phyloP scores from a whole-genome alignment of 2,797 vertebrate species.

The Helarctos malayanus region DNA sequence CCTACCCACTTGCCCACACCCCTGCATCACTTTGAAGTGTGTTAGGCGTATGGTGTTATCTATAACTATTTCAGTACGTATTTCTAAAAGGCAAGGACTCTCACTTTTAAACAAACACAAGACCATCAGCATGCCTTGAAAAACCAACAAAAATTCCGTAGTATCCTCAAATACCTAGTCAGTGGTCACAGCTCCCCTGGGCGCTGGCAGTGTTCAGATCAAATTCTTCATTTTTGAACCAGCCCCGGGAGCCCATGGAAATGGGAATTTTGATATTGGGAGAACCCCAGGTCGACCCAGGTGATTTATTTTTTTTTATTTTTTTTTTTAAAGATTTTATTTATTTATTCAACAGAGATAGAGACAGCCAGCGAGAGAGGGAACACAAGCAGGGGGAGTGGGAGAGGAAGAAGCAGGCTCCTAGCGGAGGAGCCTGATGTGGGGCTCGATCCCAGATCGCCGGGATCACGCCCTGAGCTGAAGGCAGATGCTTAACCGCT shows the following conservation, averaged over 20 bases:
- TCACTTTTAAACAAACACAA: neutral
- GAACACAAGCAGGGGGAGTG: no score
- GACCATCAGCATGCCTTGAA: neutral
- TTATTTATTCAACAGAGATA: no score
- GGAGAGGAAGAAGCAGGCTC: no score
- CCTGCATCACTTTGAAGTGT: neutral
- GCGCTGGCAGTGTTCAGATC: neutral
- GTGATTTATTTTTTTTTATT: no score
- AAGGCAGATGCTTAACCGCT: no score
- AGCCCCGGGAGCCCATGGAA: neutral
- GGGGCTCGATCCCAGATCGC: no score
- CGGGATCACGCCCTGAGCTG: no score
- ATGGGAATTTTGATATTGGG: neutral
- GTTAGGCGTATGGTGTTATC: neutral
- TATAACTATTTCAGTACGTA: neutral
- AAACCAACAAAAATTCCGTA: slow-evolving; percentile 14
- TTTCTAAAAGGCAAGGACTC: neutral
- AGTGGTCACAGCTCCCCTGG: neutral
- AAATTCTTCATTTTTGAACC: neutral
- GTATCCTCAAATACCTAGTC: neutral
- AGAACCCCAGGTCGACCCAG: neutral
- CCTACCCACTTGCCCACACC: neutral
- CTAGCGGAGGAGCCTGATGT: no score
- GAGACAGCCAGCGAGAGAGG: no score
- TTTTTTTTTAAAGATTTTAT: no score